Conservation (phyloP, 2,888 invertebrate species). For the Bhutanitis thaidina region DNA sequence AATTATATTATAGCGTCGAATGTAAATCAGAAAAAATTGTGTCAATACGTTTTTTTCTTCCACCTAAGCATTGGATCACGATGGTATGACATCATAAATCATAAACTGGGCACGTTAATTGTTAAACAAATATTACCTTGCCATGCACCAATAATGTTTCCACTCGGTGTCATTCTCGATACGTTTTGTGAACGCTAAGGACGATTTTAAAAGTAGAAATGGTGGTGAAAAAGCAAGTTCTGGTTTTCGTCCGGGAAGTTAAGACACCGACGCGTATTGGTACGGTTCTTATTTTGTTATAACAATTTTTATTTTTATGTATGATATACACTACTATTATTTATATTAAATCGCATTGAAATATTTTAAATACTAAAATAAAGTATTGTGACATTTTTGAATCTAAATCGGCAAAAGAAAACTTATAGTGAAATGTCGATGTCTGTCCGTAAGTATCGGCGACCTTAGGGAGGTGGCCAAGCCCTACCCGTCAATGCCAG, state of each 20-base stretch:
- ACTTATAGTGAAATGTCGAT: no score
- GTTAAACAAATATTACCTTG: slow-evolving; percentile 17
- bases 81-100: slow-evolving; percentile 45
- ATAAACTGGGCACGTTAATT: slow-evolving; percentile 30
- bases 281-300: slow-evolving; percentile 15
- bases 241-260: slow-evolving; percentile 38
- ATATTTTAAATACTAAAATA: no score
- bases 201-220: slow-evolving; percentile 31
- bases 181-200: slow-evolving; percentile 23
- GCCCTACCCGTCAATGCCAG: no score
- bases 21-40: no score
- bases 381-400: no score
- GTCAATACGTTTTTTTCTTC: slow-evolving; percentile 28
- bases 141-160: slow-evolving; percentile 22
- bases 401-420: no score
- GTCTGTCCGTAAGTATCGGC: no score
- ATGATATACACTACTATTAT: no score
- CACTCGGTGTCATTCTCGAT: slow-evolving; percentile 32
- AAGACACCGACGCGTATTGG: slow-evolving; percentile 28
- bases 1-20: no score
- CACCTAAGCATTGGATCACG: slow-evolving; percentile 34
- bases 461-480: no score
- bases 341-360: no score
- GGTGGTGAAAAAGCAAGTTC: slow-evolving; percentile 40
- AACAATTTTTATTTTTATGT: no score